Conservation (phyloP, 92 coral and sea anemone species). For the Heliopora coerulea region DNA sequence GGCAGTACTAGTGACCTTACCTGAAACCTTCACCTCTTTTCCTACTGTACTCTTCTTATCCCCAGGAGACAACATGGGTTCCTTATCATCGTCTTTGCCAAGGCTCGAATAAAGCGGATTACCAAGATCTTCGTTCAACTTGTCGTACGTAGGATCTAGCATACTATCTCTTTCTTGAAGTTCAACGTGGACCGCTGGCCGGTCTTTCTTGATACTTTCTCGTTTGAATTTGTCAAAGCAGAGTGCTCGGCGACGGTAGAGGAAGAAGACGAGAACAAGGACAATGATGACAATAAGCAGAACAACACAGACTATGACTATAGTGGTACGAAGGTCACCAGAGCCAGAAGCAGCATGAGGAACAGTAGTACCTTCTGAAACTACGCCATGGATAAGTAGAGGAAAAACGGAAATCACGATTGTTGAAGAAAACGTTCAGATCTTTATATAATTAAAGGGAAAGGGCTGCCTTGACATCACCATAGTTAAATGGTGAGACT, state of each 20-base stretch:
- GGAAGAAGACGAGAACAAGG: conserved; percentile 56
- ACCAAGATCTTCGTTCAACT: conserved; percentile 15
- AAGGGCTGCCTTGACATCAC: too few relatives aligned
- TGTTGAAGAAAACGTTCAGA: too few relatives aligned
- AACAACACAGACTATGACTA: conserved; percentile 69
- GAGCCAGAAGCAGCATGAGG: not conserved
- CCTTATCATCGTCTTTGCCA: conserved; percentile 18
- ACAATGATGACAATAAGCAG: conserved; percentile 58
- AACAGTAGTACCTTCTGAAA: not conserved
- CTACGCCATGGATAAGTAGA: too few relatives aligned
- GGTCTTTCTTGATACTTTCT: not conserved
- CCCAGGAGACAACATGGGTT: conserved; percentile 39
- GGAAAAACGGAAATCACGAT: too few relatives aligned
- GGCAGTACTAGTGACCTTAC: too few relatives aligned
- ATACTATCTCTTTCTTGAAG: conserved; percentile 14
- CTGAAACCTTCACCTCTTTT: not conserved
- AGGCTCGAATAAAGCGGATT: conserved; percentile 33
- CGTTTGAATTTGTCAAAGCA: conserved; percentile 24
- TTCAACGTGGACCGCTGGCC: conserved; percentile 19
- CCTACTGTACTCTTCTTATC: not conserved
- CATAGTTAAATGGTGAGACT: too few relatives aligned
- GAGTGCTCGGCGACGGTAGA: conserved; percentile 17
- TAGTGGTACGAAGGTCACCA: not conserved
- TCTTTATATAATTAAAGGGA: too few relatives aligned
- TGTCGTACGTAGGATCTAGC: conserved; percentile 12